Percentiles rank a stretch among this genome's conserved stretches.
Conservation (phyloP, 2,888 invertebrate genomes). For the Saturnia japonica region DNA sequence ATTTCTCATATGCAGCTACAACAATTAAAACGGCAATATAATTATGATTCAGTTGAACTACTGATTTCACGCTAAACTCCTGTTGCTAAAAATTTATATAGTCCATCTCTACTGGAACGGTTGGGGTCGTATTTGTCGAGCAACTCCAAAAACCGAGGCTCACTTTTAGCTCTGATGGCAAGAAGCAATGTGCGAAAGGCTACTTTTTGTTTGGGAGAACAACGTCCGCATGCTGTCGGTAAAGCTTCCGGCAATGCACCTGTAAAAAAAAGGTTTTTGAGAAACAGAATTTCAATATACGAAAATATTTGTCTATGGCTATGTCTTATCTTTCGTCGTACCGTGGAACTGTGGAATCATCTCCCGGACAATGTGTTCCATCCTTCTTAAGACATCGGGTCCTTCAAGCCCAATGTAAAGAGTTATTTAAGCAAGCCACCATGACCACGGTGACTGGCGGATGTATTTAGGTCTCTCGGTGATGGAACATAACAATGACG, state of each 20-base stretch:
- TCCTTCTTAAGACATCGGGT: no score
- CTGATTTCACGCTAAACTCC: constrained; percentile 56
- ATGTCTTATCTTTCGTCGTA: no score
- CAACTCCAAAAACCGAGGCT: constrained; percentile 84
- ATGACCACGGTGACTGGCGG: no score
- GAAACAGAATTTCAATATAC: not conserved
- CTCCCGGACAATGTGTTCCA: no score
- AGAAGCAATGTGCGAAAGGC: constrained; percentile 84
- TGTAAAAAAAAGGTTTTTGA: constrained; percentile 53
- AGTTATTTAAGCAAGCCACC: no score
- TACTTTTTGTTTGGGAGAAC: constrained; percentile 84
- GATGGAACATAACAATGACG: no score
- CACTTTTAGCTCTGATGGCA: constrained; percentile 86
- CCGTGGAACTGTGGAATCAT: no score
- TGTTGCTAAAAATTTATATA: constrained; percentile 76
- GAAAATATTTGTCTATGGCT: not conserved
- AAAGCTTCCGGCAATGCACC: constrained; percentile 87
- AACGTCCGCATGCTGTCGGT: constrained; percentile 84
- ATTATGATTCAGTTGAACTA: not conserved
- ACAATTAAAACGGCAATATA: not conserved
- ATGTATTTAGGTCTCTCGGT: no score
- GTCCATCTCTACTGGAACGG: constrained; percentile 83
- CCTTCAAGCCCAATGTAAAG: no score
- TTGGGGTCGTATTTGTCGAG: constrained; percentile 88
- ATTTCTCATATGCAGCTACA: not conserved